Evolutionary conservation across 2,888 invertebrate genomes (phyloP), one percentile per base, ranked within the genome.

Genomic region (Strigamia crassipes): DNA sequence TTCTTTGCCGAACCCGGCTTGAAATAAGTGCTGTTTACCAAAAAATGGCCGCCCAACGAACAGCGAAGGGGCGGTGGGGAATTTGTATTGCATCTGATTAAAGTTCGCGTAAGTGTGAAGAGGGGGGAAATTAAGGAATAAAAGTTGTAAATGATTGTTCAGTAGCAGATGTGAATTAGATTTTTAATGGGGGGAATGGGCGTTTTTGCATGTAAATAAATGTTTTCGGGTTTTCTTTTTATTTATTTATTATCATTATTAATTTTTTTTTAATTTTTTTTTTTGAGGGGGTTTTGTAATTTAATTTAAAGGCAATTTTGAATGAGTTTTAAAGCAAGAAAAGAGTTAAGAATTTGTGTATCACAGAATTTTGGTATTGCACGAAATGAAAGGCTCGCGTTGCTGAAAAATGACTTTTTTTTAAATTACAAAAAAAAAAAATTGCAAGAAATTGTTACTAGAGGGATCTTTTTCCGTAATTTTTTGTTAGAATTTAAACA

Each of bases 71-170:
- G 56, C 18, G 56, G 18, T 56, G 18, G 18, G 18, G 56, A 56
- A 56, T 56, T 56, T 56, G 56, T 56, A 56, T 56, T 56, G 56
- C 56, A 56, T 56, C 56, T 56, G 56, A 56, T 56, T 56, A 56
- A 56, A 56, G 56, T 56, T 56, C 56, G 51, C 51, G 56, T 56
- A 38, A 38, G 18, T 56, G 46, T n/a, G 56, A 18, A 56, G n/a
- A 56, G 21, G 6, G 56, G 56, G 56, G 56, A 56, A 56, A 56
- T 56, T 56, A 56, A 18, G 56, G 18, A 56, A 56, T 56, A 18
- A 56, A 56, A 56, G 56, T 56, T n/a, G 18, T 56, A 56, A 56
- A 56, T 56, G 56, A 56, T 56, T 56, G 56, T 56, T 18, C 18
- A 56, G 56, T 18, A 56, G 56, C 56, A 56, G 56, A 56, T 56